These are phyloP conservation scores for Adineta ricciae DNA, from an alignment of 2,888 invertebrate species.

Conservation along the genomic window DNA sequence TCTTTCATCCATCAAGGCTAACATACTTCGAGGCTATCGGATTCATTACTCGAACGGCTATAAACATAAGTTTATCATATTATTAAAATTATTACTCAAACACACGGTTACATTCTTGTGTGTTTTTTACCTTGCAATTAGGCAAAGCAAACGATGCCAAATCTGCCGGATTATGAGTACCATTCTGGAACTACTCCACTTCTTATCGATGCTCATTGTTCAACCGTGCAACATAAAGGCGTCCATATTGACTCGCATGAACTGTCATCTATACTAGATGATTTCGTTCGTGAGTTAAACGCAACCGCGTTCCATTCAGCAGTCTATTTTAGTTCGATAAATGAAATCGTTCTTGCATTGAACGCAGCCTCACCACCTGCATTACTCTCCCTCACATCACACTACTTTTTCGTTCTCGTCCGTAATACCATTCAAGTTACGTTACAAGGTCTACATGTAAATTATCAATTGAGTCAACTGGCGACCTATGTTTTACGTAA, in stretches of 20 bases:
- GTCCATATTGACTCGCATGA: neutral
- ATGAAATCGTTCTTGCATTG: neutral
- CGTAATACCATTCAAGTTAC: neutral
- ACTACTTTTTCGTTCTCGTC: neutral
- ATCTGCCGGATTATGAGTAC: too few species aligned
- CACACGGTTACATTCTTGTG: too few species aligned
- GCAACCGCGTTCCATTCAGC: neutral
- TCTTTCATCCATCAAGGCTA: too few species aligned
- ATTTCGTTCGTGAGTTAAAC: neutral
- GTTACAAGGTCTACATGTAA: neutral
- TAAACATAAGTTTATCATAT: too few species aligned
- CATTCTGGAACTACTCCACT: neutral
- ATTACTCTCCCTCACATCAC: neutral
- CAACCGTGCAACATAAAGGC: neutral
- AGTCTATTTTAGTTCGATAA: neutral
- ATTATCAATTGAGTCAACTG: neutral
- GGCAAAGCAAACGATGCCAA: too few species aligned
- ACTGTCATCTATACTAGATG: neutral
- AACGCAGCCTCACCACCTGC: neutral
- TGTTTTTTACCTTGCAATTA: too few species aligned
- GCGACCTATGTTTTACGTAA: neutral
- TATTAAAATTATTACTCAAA: too few species aligned
- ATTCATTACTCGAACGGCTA: too few species aligned
- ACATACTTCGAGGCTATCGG: too few species aligned
- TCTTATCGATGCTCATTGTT: neutral